Conservation (phyloP, 1,140 invertebrate species). For the Apis cerana region DNA sequence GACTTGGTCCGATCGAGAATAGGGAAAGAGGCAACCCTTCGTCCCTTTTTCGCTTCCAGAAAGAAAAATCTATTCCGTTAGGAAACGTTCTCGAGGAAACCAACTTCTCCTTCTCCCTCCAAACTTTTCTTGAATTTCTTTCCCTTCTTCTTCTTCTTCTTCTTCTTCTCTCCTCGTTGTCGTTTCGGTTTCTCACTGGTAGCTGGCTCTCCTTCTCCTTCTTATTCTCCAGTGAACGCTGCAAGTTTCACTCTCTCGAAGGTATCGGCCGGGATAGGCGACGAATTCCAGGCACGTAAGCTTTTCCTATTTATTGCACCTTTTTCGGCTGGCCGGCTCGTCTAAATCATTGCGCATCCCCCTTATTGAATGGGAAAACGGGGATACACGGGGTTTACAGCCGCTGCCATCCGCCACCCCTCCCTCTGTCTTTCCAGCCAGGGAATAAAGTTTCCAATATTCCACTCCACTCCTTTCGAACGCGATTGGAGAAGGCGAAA, state of each 20-base stretch:
- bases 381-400: conserved; percentile 69
- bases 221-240: too few relatives aligned
- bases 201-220: neutral
- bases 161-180: neutral
- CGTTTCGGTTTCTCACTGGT: too few relatives aligned
- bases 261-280: conserved; percentile 15
- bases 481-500: neutral
- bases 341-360: conserved; percentile 76
- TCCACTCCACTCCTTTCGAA: conserved; percentile 24
- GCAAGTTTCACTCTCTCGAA: neutral
- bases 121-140: neutral
- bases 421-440: conserved; percentile 3
- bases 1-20: conserved; percentile 59
- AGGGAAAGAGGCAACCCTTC: conserved; percentile 23
- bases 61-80: conserved; percentile 59
- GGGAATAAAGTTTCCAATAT: conserved; percentile 70
- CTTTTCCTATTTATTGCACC: conserved; percentile 73
- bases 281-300: conserved; percentile 74
- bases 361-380: conserved; percentile 74
- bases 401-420: conserved; percentile 47
- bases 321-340: conserved; percentile 69
- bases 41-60: neutral
- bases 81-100: conserved; percentile 22
- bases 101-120: conserved; percentile 17
- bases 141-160: conserved; percentile 7